phyloP scores from a whole-genome alignment of 2,888 invertebrate genomes.

The Platypus cylindrus region DNA sequence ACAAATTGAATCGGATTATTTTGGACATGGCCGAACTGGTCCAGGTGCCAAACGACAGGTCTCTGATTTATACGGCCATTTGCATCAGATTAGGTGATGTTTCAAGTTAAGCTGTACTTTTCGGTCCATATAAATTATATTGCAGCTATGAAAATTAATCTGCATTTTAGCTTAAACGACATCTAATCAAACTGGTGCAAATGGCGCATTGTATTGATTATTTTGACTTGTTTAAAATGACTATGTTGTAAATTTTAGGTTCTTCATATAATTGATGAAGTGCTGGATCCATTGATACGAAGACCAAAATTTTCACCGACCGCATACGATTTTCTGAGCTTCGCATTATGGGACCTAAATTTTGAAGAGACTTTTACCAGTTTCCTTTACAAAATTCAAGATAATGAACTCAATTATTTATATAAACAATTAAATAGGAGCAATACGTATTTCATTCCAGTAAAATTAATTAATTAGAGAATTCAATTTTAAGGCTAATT shows the following conservation, averaged over 20 bases:
- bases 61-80: constrained; percentile 3
- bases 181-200: not conserved
- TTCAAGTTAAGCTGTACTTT: too few relatives aligned
- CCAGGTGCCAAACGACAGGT: constrained; percentile 20
- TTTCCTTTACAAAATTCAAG: constrained; percentile 56
- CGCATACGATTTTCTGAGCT: constrained; percentile 62
- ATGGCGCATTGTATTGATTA: constrained; percentile 2
- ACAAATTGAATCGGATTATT: constrained; percentile 4
- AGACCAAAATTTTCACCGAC: constrained; percentile 50
- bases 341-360: constrained; percentile 26
- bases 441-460: constrained; percentile 79
- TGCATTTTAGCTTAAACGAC: too few relatives aligned
- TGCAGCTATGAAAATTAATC: too few relatives aligned
- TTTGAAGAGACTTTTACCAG: constrained; percentile 22
- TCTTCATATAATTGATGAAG: constrained; percentile 73
- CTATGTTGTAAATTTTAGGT: too few relatives aligned
- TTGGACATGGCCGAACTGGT: constrained; percentile 4
- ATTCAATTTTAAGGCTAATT: not conserved
- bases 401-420: constrained; percentile 50
- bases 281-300: constrained; percentile 60
- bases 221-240: not conserved
- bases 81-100: too few relatives aligned
- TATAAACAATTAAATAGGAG: constrained; percentile 61
- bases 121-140: too few relatives aligned
- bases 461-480: constrained; percentile 25